Evolutionary conservation across 2,797 vertebrate species (phyloP), one percentile per base, ranked within the genome.

Genomic region (Sebastes iracundus): DNA sequence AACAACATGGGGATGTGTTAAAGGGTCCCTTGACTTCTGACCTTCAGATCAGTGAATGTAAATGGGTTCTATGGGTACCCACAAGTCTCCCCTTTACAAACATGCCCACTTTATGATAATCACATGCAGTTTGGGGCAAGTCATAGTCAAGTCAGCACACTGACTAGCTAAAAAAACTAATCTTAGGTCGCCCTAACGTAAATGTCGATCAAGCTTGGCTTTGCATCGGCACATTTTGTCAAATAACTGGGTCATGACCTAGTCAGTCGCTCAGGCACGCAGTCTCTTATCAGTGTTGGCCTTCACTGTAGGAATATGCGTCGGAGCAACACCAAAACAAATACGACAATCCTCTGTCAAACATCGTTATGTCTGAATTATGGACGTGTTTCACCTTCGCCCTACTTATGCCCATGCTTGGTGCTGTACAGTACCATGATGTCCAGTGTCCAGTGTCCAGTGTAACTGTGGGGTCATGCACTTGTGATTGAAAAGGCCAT

Each of bases 401-500:
- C 42, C 30, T 49, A 20, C 68, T 53, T 55, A 8, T 6, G 8
- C 35, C 33, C 65, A 69, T 7, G 10, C 61, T 38, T 18, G 4
- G 38, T 10, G 18, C 52, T 33, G 27, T 20, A 14, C 35, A 52
- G 42, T 20, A 22, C 33, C 6, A 20, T 7, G 6, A 42, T 64
- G 55, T 76, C 23, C 55, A 63, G 27, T 25, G 67, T 46, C 32
- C 14, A 66, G 27, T 25, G 62, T 46, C 13, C 38, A 42, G 38
- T 42, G 13, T 42, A 42, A 38, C 35, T 22, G 9, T n/a, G 16
- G 67, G 22, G 22, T 65, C 49, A 59, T 22, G 38, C 23, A 68
- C 32, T 62, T 75, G 6, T 35, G 28, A 74, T 25, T 46, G 27
- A 59, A 42, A 74, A 79, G 53, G 77, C 30, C 74, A 61, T 33